Evolutionary conservation across 2,113 vertebrate species (phyloP).

Genomic region (Egretta garzetta): DNA sequence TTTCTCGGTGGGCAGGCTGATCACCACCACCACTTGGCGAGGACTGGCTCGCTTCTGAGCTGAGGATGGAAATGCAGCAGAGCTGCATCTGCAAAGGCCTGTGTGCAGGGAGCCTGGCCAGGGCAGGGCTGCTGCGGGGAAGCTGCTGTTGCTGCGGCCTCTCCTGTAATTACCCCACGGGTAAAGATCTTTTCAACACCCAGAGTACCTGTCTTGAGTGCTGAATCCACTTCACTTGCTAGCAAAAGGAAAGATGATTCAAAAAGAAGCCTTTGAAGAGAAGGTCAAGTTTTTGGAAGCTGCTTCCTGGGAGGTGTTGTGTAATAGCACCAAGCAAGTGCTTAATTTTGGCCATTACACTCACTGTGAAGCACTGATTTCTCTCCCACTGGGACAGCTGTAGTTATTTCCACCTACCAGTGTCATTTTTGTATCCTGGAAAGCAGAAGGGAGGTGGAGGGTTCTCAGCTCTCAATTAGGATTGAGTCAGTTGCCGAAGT

Average conservation of each 20-base stretch:
- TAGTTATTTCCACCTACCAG: slow-evolving; percentile 70
- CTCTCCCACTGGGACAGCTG: slow-evolving; percentile 52
- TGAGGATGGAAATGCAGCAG: not conserved
- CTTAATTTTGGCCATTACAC: slow-evolving; percentile 34
- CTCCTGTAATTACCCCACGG: not conserved
- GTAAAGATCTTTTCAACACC: not conserved
- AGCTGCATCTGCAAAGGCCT: not conserved
- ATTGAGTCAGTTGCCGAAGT: slow-evolving; percentile 64
- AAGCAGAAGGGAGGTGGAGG: slow-evolving; percentile 71
- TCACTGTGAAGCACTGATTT: not conserved
- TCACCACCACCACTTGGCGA: accelerated
- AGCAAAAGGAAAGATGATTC: slow-evolving; percentile 38
- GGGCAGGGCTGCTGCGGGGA: not conserved
- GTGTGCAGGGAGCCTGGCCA: not conserved
- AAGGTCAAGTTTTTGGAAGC: slow-evolving; percentile 71
- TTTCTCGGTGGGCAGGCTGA: not conserved
- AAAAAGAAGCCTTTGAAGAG: slow-evolving; percentile 64
- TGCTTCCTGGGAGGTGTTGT: slow-evolving; percentile 39
- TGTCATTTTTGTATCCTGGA: slow-evolving; percentile 71
- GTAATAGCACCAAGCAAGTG: slow-evolving; percentile 44
- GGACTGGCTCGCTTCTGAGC: accelerated
- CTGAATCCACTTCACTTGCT: slow-evolving; percentile 42
- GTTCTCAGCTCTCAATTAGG: slow-evolving; percentile 56
- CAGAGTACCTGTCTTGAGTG: not conserved
- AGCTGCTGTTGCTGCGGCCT: not conserved